phyloP scores from a whole-genome alignment of 2,797 vertebrate species.

The Oophaga sylvatica region DNA sequence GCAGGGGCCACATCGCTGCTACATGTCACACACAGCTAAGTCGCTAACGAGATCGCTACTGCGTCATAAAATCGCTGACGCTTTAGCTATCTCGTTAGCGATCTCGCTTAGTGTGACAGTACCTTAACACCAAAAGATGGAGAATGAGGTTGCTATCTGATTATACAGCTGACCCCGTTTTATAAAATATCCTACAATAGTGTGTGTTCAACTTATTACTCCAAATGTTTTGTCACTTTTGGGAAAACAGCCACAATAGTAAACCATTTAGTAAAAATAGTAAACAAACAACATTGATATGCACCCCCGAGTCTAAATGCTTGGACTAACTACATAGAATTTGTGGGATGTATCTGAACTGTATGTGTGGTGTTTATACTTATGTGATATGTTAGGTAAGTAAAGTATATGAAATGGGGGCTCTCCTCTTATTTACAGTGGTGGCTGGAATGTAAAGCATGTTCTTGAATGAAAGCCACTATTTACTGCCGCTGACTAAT shows the following conservation, averaged over 20 bases:
- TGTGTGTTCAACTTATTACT: background rate
- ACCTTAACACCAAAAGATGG: background rate
- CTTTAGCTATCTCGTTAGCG: too few species aligned
- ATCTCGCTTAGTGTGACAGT: too few species aligned
- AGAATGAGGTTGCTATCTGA: background rate
- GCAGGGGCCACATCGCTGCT: too few species aligned
- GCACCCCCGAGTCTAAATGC: too few species aligned
- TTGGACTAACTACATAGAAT: background rate
- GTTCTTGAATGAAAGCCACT: slow-evolving; percentile 23
- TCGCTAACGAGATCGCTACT: too few species aligned
- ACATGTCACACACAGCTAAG: too few species aligned
- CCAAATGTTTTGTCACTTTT: background rate
- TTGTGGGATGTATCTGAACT: background rate
- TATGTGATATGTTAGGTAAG: background rate
- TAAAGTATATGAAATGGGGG: background rate
- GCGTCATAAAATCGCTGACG: too few species aligned
- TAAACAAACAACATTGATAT: background rate
- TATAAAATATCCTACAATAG: background rate
- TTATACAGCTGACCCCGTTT: background rate
- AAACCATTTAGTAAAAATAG: background rate
- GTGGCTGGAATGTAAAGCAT: slow-evolving; percentile 26
- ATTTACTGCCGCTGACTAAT: slow-evolving; percentile 27
- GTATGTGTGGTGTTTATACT: background rate
- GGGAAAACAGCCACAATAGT: background rate
- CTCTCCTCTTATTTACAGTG: background rate